Evolutionary conservation across 2,888 invertebrate species (phyloP), one percentile per base, ranked within the genome.

Genomic region (Petrolisthes manimaculis): DNA sequence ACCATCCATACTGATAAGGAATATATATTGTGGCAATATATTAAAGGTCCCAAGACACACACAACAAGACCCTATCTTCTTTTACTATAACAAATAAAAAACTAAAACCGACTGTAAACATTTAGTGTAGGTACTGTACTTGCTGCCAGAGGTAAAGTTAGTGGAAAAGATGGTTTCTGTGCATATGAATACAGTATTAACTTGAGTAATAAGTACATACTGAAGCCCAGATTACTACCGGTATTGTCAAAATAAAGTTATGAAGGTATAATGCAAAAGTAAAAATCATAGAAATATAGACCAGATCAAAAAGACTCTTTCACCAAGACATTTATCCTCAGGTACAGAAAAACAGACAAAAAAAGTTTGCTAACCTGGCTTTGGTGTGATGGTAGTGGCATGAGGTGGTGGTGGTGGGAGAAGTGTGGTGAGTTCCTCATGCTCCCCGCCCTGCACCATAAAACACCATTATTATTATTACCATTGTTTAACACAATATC

Each of bases 341-440:
- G 37, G 37, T 37, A 37, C 37, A 37, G 37, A 37, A 37, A 37
- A 61, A 61, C 61, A n/a, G 14, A 18, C 71, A 71, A 71, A n/a
- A n/a, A 0, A 3, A 71, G n/a, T n/a, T 6, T n/a, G 6, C 86
- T 86, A 12, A 86, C 86, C 86, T 51, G 77, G 77, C 37, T 83
- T 86, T 14, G 86, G 83, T n/a, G 82, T 86, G 69, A 86, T 78
- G 55, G 83, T 78, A 53, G 86, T 78, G 24, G 86, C 83, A 67
- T 75, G 12, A 12, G 79, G 8, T 14, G 86, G 54, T 5, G 86
- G 24, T 21, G 74, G 37, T 54, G 83, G 55, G 24, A 74, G 67
- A 6, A 55, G 83, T 6, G 74, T 54, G 4, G 51, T 74, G 12
- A 83, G 61, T 21, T 83, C 74, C 4, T 14, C n/a, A 14, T 74